phyloP scores from a whole-genome alignment of 2,888 invertebrate genomes.

The Agrilus mali region DNA sequence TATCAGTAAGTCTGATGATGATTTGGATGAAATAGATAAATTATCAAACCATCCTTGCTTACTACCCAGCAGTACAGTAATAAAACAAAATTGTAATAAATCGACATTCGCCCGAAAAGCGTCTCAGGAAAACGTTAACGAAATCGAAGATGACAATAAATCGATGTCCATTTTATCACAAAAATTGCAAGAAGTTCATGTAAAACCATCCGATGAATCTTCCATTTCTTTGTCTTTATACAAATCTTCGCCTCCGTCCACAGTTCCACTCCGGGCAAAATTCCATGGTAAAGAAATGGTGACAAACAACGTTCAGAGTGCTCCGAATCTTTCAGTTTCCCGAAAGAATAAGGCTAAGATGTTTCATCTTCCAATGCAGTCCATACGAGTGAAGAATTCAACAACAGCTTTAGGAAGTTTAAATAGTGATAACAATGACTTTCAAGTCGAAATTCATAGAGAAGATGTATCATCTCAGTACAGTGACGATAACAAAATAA shows the following conservation, averaged over 20 bases:
- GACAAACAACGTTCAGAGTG: conserved; percentile 70
- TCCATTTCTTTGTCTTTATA: conserved; percentile 49
- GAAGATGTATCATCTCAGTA: conserved; percentile 42
- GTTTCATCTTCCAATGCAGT: conserved; percentile 59
- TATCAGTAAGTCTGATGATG: conserved; percentile 66
- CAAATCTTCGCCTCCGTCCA: conserved; percentile 73
- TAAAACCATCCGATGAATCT: conserved; percentile 41
- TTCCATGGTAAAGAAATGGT: conserved; percentile 50
- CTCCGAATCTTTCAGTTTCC: conserved; percentile 60
- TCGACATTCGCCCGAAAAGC: conserved; percentile 34
- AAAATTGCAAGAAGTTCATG: conserved; percentile 45
- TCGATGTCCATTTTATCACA: conserved; percentile 31
- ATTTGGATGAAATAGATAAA: conserved; percentile 69
- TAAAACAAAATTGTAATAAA: conserved; percentile 39
- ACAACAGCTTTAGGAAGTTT: conserved; percentile 46
- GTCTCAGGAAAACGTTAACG: conserved; percentile 39
- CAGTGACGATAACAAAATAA: conserved; percentile 40
- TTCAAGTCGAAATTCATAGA: conserved; percentile 33
- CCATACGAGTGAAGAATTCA: conserved; percentile 47
- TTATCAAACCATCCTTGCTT: conserved; percentile 59
- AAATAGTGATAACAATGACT: conserved; percentile 25
- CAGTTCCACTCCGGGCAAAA: conserved; percentile 70
- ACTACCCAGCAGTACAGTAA: conserved; percentile 23
- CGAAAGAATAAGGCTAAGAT: conserved; percentile 61
- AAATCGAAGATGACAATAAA: conserved; percentile 48